Conservation (phyloP, 2,888 invertebrate genomes). For the Drosophila putrida region DNA sequence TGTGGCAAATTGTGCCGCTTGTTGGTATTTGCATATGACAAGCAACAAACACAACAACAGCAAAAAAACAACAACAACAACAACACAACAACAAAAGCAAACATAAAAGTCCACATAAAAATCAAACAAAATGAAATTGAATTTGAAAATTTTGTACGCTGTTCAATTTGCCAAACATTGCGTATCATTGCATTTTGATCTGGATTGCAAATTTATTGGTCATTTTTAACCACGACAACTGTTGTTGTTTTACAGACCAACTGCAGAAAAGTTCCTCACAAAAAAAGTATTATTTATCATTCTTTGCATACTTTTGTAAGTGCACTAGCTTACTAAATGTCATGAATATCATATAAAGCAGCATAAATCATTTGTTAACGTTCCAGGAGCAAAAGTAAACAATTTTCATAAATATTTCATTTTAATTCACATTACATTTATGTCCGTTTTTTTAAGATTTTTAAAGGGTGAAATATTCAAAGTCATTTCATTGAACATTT, state of each 20-base stretch:
- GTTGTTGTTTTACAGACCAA: neutral
- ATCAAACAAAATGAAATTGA: constrained; percentile 40
- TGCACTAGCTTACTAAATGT: neutral
- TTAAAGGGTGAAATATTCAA: neutral
- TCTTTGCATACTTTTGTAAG: neutral
- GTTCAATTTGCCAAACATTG: constrained; percentile 72
- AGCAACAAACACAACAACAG: constrained; percentile 44
- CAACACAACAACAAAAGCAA: constrained; percentile 18
- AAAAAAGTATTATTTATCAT: neutral
- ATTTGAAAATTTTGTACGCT: constrained; percentile 44
- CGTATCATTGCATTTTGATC: constrained; percentile 69
- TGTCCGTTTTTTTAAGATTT: neutral
- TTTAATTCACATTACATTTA: neutral
- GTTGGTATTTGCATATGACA: constrained; percentile 75
- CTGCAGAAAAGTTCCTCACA: neutral
- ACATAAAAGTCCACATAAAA: constrained; percentile 36
- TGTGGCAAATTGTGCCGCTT: constrained; percentile 64
- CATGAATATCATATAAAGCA: neutral
- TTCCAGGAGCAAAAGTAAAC: neutral
- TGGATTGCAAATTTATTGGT: constrained; percentile 20
- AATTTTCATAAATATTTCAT: neutral
- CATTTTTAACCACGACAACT: constrained; percentile 14
- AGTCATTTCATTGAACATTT: neutral
- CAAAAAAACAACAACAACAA: constrained; percentile 25
- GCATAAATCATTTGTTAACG: neutral